Evolutionary conservation across 2,797 vertebrate species (phyloP).

Genomic region (Aulostomus chinensis): DNA sequence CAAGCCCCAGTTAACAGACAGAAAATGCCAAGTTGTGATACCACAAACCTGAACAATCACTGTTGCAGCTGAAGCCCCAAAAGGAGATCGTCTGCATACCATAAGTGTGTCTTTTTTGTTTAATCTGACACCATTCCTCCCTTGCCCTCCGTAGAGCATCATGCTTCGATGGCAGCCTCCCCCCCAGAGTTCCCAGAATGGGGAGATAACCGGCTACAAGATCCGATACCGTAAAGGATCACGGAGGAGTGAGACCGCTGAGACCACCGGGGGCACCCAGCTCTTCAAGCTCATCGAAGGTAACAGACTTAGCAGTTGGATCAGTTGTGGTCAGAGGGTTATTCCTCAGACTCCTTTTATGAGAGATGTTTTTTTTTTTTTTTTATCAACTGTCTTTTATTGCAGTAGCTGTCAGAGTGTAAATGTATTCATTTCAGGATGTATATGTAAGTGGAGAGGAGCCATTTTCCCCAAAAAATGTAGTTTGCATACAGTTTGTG

Average conservation of each 20-base stretch:
- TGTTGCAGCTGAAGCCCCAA: conserved; percentile 19
- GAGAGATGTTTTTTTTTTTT: not conserved
- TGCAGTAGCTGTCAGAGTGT: too few species aligned
- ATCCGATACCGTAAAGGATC: conserved; percentile 93
- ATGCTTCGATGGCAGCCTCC: conserved; percentile 95
- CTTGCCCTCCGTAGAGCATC: conserved; percentile 82
- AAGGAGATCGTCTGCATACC: not conserved
- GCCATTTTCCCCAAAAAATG: too few species aligned
- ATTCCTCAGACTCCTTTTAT: too few species aligned
- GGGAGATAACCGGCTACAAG: conserved; percentile 92
- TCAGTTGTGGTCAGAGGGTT: too few species aligned
- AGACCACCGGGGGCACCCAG: conserved; percentile 87
- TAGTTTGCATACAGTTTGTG: too few species aligned
- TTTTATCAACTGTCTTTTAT: too few species aligned
- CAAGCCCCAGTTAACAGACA: too few species aligned
- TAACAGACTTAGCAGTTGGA: conserved; percentile 65
- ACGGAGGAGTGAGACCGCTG: conserved; percentile 90
- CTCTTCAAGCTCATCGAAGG: conserved; percentile 91
- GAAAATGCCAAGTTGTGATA: conserved; percentile 16
- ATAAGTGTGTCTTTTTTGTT: conserved; percentile 8
- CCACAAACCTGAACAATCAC: conserved; percentile 25
- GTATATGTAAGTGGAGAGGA: too few species aligned
- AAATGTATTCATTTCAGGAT: too few species aligned
- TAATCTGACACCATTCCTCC: not conserved
- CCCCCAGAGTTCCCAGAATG: conserved; percentile 86